Percentiles rank a stretch among this genome's conserved stretches.
phyloP scores from a whole-genome alignment of 1,140 invertebrate species.

The Drosophila eugracilis region DNA sequence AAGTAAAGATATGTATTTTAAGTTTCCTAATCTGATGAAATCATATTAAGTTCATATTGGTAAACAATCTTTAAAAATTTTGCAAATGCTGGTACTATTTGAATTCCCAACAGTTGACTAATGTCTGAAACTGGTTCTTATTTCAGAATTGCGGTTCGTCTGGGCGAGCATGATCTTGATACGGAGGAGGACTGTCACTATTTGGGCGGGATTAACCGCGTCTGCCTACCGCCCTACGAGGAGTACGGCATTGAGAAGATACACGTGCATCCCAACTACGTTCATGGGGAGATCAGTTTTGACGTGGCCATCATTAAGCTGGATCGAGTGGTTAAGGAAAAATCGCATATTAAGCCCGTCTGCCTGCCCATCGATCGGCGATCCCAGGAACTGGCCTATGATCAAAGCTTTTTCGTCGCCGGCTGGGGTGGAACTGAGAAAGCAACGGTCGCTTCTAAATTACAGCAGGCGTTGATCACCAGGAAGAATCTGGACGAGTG shows the following conservation, averaged over 20 bases:
- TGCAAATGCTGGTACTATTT: too few species aligned
- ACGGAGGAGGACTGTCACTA: slow-evolving; percentile 86
- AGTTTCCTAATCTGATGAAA: not conserved
- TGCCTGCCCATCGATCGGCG: slow-evolving; percentile 63
- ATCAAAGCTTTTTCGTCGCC: slow-evolving; percentile 68
- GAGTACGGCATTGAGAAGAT: slow-evolving; percentile 86
- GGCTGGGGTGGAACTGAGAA: slow-evolving; percentile 73
- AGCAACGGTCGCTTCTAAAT: slow-evolving; percentile 13
- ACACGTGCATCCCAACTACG: slow-evolving; percentile 87
- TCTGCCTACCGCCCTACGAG: slow-evolving; percentile 85
- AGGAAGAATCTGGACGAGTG: slow-evolving; percentile 47
- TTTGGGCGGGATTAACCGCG: slow-evolving; percentile 25
- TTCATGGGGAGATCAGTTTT: slow-evolving; percentile 86
- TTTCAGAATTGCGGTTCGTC: slow-evolving; percentile 85
- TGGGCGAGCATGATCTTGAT: slow-evolving; percentile 88
- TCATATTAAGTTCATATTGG: not conserved
- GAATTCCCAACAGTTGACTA: not conserved
- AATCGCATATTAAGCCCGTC: slow-evolving; percentile 70
- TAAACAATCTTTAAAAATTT: not conserved
- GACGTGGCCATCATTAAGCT: slow-evolving; percentile 88
- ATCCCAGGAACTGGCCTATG: slow-evolving; percentile 29
- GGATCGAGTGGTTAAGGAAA: slow-evolving; percentile 38
- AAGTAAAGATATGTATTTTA: too few species aligned
- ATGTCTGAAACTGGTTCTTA: not conserved
- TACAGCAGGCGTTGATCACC: slow-evolving; percentile 48